Conservation (phyloP, 2,888 invertebrate genomes). For the Apodemia mormo region DNA sequence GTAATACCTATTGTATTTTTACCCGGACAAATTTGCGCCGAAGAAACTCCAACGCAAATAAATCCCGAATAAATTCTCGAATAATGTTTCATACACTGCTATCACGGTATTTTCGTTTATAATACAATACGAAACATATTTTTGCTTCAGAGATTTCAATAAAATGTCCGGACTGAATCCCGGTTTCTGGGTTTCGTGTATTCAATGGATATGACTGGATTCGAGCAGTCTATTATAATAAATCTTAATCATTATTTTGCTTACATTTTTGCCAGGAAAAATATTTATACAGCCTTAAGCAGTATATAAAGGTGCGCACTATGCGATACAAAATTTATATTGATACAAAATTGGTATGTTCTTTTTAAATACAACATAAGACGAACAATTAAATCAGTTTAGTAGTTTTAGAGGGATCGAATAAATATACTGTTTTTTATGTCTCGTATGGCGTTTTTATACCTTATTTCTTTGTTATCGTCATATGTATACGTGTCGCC, state of each 20-base stretch:
- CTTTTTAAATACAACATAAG: too few relatives aligned
- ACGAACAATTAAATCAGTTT: too few relatives aligned
- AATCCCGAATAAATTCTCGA: neutral
- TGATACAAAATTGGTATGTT: too few relatives aligned
- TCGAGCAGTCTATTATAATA: neutral
- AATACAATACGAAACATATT: conserved; percentile 8
- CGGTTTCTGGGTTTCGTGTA: neutral
- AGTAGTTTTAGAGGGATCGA: too few relatives aligned
- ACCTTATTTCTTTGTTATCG: too few relatives aligned
- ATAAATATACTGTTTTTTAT: too few relatives aligned
- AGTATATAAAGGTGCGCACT: too few relatives aligned
- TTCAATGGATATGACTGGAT: neutral
- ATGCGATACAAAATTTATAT: too few relatives aligned
- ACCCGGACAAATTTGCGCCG: neutral
- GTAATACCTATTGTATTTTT: neutral
- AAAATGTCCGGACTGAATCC: conserved; percentile 12
- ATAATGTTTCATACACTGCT: neutral
- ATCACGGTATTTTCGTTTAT: conserved; percentile 11
- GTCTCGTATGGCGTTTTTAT: too few relatives aligned
- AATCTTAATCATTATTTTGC: neutral
- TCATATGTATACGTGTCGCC: too few relatives aligned
- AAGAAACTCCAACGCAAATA: conserved; percentile 3
- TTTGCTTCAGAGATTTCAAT: conserved; percentile 15
- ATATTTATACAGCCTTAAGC: too few relatives aligned
- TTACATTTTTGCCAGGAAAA: neutral